Conservation (phyloP, 1,140 invertebrate species). For the Hylyphantes graminicola region DNA sequence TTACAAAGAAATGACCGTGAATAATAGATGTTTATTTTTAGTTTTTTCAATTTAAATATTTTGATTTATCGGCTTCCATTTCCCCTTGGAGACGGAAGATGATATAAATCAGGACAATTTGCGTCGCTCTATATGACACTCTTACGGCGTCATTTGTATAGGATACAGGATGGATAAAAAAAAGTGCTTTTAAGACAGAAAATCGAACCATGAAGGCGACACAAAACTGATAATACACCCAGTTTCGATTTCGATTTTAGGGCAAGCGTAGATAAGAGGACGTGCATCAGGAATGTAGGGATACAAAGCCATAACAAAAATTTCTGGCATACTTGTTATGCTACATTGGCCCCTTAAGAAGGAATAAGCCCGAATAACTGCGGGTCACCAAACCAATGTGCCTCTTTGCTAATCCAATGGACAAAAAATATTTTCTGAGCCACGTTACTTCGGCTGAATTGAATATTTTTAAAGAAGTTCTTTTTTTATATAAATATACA, state of each 20-base stretch:
- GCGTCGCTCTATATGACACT: not conserved
- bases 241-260: constrained; percentile 41
- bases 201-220: constrained; percentile 21
- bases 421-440: too few species aligned
- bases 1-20: not conserved
- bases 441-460: too few species aligned
- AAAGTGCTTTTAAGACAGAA: constrained; percentile 20
- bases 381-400: too few species aligned
- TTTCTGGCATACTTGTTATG: too few species aligned
- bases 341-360: too few species aligned
- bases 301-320: too few species aligned
- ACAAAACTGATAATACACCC: constrained; percentile 27
- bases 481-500: too few species aligned
- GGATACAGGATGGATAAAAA: not conserved
- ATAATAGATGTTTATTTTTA: constrained; percentile 21
- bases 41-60: constrained; percentile 32
- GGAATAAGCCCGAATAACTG: too few species aligned
- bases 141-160: not conserved
- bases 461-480: too few species aligned
- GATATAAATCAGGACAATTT: constrained; percentile 29
- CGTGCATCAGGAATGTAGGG: not conserved
- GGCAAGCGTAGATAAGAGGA: constrained; percentile 25
- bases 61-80: constrained; percentile 19
- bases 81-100: not conserved
- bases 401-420: too few species aligned